These are phyloP conservation scores for Hipposideros armiger DNA, from an alignment of 2,113 vertebrate species.

Conservation along the genomic window DNA sequence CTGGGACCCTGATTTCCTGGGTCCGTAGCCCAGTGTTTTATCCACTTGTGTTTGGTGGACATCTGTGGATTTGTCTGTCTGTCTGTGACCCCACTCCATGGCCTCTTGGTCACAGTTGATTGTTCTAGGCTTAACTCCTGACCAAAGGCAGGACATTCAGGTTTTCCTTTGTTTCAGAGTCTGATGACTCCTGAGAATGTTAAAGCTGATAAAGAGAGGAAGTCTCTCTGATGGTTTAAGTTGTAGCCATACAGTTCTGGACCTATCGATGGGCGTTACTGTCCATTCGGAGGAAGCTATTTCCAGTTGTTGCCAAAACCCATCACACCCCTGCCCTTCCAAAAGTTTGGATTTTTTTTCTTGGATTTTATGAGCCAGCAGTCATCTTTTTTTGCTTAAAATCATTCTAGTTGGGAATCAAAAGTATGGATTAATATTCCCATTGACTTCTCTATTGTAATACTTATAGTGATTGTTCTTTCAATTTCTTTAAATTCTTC, in stretches of 20 bases:
- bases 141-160: neutral
- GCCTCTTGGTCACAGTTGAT: neutral
- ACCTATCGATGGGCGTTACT: neutral
- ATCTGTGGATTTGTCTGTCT: neutral
- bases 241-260: neutral
- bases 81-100: neutral
- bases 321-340: neutral
- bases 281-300: neutral
- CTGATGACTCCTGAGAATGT: neutral
- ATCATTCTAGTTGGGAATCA: neutral
- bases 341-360: neutral
- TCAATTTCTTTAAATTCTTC: neutral
- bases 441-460: neutral
- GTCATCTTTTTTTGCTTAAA: neutral
- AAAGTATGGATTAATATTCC: neutral
- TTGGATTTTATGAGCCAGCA: slow-evolving; percentile 26
- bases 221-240: neutral
- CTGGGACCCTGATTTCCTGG: neutral
- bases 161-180: neutral
- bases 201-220: neutral
- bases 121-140: neutral
- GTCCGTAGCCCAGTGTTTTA: neutral
- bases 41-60: neutral
- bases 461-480: neutral
- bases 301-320: neutral